Evolutionary conservation across 2,113 vertebrate species (phyloP), one percentile per base, ranked within the genome.

Genomic region (Etheostoma cragini): DNA sequence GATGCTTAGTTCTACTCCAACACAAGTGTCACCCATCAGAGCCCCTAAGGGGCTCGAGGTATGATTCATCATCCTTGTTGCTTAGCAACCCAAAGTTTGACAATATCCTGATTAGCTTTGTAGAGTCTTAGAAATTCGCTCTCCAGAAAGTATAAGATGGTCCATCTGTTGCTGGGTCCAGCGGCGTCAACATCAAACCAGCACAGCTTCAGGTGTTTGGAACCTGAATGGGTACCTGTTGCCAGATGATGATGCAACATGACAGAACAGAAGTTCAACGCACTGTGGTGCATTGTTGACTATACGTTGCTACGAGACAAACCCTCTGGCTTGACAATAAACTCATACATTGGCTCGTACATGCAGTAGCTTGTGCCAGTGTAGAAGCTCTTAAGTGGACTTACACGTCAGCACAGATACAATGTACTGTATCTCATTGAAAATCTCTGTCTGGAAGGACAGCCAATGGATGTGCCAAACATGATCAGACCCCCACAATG

Each of bases 11-110:
- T 84, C 47, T 30, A 70, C 60, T 81, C 47, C 16, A 6, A 54
- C 33, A 63, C 57, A 19, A 68, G 42, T 22, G 1, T 69, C 73
- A 35, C 72, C 35, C 30, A 1, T 53, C 30, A n/a, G 15, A 22
- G 26, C 62, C 53, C 70, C 77, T 19, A 19, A 35, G 26, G 56
- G 45, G 56, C 62, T 83, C 16, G 35, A 78, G 71, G 67, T 74
- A 67, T 53, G 30, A 75, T 69, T 79, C 35, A 52, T 81, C 73
- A 17, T 73, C 64, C 64, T 24, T 21, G 85, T 72, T 85, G 72
- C 84, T 66, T 45, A 10, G 87, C 79, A 58, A 76, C 82, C n/a
- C 53, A 69, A 65, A 80, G 63, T 74, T 70, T 80, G 58, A 81
- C 81, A 54, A 33, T 62, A 83, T 63, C 68, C 65, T 83, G 64